Evolutionary conservation across 2,113 vertebrate genomes (phyloP), one percentile per base, ranked within the genome.

Genomic region (Chlamydotis undulata): DNA sequence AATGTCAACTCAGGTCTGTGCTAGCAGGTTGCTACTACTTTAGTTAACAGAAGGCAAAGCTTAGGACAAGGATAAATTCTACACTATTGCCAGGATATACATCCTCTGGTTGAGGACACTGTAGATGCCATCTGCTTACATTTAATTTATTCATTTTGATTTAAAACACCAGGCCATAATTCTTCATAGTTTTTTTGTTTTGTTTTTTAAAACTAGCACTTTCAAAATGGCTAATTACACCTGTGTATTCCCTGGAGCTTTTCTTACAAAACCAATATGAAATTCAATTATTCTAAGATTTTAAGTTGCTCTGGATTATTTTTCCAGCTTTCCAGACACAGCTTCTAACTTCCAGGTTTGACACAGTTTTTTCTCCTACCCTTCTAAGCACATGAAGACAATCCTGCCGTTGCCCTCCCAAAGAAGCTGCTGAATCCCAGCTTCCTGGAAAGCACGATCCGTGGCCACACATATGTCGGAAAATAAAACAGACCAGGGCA

Each of bases 401-500:
- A 35, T 33, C n/a, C 37, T 75, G 59, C 43, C 9, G 1, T 3
- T 67, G n/a, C 79, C 19, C 70, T 86, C 35, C 28, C 39, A 59
- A 94, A 89, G 53, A 82, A 87, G 60, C 23, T 73, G 59, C 43
- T 57, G 49, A 84, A 87, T 50, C 41, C 8, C 29, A 75, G 64
- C 75, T 89, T 92, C 92, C 73, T 89, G 86, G 65, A 95, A 95
- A 95, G 95, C 57, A 83, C 41, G 41, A 87, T 57, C 78, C 85
- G 33, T 37, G 57, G 65, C 70, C 78, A 87, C 35, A 65, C 29
- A 49, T 19, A 49, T 57, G 37, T 76, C 84, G 89, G 75, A 91
- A 93, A 93, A 87, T 73, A 84, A 89, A 96, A 68, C 25, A 95
- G 73, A 81, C 8, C 47, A 80, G 78, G 84, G 83, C 91, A 83